Evolutionary conservation across 2,797 vertebrate species (phyloP).

Genomic region (Buceros bicornis): DNA sequence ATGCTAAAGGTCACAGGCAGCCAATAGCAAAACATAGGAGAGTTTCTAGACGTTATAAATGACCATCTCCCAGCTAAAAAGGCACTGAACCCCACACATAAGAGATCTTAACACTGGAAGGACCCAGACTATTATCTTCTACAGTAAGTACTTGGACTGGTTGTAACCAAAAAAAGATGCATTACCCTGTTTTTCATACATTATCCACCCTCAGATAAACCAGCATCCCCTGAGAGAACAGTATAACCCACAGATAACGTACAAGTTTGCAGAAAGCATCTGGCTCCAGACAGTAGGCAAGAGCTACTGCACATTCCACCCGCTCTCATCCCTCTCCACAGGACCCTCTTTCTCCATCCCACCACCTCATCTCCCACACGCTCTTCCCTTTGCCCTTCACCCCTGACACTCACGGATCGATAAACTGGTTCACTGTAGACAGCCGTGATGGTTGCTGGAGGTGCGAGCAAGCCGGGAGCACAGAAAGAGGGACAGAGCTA

Average conservation of each 20-base stretch:
- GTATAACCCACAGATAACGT: background rate
- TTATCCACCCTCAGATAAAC: background rate
- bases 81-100: background rate
- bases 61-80: background rate
- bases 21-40: slow-evolving; percentile 44
- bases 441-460: background rate
- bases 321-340: background rate
- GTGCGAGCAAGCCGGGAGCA: rapidly evolving
- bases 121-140: slow-evolving; percentile 5
- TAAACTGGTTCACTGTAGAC: background rate
- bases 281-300: background rate
- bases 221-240: background rate
- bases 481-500: rapidly evolving
- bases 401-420: background rate
- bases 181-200: background rate
- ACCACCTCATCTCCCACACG: background rate
- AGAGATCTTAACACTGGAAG: slow-evolving; percentile 22
- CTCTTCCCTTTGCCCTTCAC: background rate
- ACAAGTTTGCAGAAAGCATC: background rate
- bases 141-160: background rate
- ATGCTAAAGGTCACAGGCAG: slow-evolving; percentile 44
- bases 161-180: background rate
- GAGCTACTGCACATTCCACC: background rate
- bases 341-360: background rate
- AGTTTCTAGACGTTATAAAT: slow-evolving; percentile 29